Evolutionary conservation across 2,113 vertebrate genomes (phyloP), one percentile per base, ranked within the genome.

Genomic region (Pelobates fuscus): DNA sequence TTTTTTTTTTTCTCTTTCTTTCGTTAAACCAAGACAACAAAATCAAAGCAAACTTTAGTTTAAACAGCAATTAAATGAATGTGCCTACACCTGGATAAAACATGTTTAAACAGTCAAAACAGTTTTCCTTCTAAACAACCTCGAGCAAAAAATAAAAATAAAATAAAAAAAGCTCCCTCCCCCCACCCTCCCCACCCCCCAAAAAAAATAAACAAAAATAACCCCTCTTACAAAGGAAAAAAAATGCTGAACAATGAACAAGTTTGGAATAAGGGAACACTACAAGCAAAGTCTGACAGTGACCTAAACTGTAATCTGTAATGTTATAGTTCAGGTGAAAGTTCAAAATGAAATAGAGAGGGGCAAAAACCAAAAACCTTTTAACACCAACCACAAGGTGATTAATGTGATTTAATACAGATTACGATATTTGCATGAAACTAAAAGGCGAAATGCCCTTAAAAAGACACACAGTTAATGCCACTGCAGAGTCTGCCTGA

Each of bases 31-130:
- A 90, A 85, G 82, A 92, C 84, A 88, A 86, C 73, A 93, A 85
- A 85, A 88, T 79, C 78, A 85, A 89, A 81, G 82, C 81, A 89
- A 90, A 84, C 54, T 87, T 73, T 67, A 72, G 63, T 70, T 80
- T 88, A 85, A 87, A 90, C 87, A 93, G 82, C 86, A 84, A 90
- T 91, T 89, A 91, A 93, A 91, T 89, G 89, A 93, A 86, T 87
- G 75, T 84, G 91, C 87, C 90, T 91, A 93, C 82, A 95, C 88
- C 89, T 88, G 89, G 91, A 91, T 80, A 86, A 85, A 90, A 90
- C 85, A 86, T 83, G 80, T 81, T 91, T 78, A 88, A 90, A 94
- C 90, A 91, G 87, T 86, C 79, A 88, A 86, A 84, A 83, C 83
- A 29, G 30, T 69, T 60, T 15, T 23, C 27, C 23, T 26, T 74